Evolutionary conservation across 2,113 vertebrate species (phyloP).

Genomic region (Corapipo altera): DNA sequence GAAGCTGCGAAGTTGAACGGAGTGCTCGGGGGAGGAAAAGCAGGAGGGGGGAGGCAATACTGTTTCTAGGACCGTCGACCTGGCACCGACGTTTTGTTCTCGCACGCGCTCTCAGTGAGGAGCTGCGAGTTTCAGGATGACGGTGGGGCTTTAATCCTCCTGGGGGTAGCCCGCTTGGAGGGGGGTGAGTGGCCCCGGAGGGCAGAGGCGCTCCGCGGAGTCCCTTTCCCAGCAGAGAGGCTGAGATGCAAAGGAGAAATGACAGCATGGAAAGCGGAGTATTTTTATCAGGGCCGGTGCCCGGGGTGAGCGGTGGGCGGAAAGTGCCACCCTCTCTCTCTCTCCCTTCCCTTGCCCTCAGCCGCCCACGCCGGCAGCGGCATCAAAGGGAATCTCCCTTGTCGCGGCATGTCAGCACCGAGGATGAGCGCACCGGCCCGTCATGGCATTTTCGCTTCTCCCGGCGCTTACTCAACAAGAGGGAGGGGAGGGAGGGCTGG

Average conservation of each 20-base stretch:
- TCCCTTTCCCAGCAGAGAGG: background rate
- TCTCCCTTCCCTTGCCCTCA: slow-evolving; percentile 15
- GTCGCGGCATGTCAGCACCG: slow-evolving; percentile 12
- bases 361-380: slow-evolving; percentile 34
- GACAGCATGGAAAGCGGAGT: slow-evolving; percentile 51
- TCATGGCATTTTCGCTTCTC: slow-evolving; percentile 49
- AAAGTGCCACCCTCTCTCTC: slow-evolving; percentile 27
- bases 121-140: background rate
- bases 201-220: background rate
- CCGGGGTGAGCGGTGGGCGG: slow-evolving; percentile 22
- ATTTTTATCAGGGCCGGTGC: slow-evolving; percentile 17
- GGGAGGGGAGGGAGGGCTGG: background rate
- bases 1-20: slow-evolving; percentile 17
- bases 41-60: background rate
- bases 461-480: slow-evolving; percentile 42
- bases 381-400: slow-evolving; percentile 65
- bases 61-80: background rate
- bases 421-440: slow-evolving; percentile 46
- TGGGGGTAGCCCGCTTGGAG: background rate
- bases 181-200: background rate
- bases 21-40: background rate
- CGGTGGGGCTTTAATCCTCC: background rate
- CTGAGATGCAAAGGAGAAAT: background rate
- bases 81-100: background rate
- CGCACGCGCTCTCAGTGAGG: background rate